Percentiles rank a stretch among this genome's conserved stretches.
phyloP scores from a whole-genome alignment of 2,797 vertebrate species.

The Hyperoplus lanceolatus region DNA sequence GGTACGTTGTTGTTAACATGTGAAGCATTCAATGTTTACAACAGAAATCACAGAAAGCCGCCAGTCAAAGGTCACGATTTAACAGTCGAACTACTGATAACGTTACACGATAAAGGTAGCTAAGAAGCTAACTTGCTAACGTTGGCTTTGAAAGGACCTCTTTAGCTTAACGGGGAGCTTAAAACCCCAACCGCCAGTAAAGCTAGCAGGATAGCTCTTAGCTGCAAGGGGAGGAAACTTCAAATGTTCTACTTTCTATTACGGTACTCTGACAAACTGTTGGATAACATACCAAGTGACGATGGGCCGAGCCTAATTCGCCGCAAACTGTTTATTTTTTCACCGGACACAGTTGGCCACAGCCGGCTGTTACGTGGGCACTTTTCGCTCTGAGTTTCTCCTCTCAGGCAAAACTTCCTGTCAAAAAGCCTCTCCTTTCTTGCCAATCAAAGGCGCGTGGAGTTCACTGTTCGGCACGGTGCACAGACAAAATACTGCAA shows the following conservation, averaged over 20 bases:
- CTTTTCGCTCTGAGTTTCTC: accelerated
- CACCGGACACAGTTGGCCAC: constrained; percentile 68
- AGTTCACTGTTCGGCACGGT: accelerated
- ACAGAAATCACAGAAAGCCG: neutral
- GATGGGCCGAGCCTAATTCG: neutral
- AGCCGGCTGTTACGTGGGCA: accelerated
- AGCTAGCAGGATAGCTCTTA: accelerated
- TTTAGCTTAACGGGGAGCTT: neutral
- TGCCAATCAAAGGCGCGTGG: accelerated
- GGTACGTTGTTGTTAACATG: neutral
- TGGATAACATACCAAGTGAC: constrained; percentile 33
- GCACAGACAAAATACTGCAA: accelerated
- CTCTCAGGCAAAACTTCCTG: constrained; percentile 33
- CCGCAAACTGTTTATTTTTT: constrained; percentile 27
- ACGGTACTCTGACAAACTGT: accelerated
- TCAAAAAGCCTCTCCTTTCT: neutral
- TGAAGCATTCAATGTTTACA: neutral
- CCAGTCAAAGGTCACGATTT: constrained; percentile 11
- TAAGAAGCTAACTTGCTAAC: constrained; percentile 41
- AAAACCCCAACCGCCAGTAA: neutral
- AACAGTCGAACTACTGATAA: constrained; percentile 32
- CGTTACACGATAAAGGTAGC: constrained; percentile 3
- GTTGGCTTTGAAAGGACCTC: neutral
- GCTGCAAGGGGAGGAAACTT: accelerated
- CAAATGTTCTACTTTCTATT: neutral